Percentiles rank a stretch among this genome's conserved stretches.
phyloP scores from a whole-genome alignment of 2,888 invertebrate genomes.

The Pseudoips prasinana region DNA sequence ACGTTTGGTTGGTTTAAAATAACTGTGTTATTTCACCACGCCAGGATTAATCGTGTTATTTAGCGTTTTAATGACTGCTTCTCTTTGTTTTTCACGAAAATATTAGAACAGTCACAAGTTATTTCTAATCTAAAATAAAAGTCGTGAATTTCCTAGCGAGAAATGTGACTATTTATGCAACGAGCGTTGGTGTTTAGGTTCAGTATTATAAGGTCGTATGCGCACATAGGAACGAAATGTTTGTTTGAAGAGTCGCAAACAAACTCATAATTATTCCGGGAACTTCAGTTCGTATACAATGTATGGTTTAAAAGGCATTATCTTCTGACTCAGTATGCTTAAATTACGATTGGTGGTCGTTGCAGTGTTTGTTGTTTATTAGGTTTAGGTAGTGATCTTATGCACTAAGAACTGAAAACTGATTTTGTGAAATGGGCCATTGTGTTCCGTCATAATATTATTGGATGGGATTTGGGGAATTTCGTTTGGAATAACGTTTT shows the following conservation, averaged over 20 bases:
- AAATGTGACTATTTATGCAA: slow-evolving; percentile 72
- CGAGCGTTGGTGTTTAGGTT: slow-evolving; percentile 62
- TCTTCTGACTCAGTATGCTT: slow-evolving; percentile 48
- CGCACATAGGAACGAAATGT: slow-evolving; percentile 67
- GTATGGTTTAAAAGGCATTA: slow-evolving; percentile 49
- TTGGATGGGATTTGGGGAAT: no score
- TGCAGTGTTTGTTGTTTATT: slow-evolving; percentile 2
- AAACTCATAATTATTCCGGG: slow-evolving; percentile 66
- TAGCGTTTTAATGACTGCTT: slow-evolving; percentile 35
- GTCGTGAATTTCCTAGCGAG: slow-evolving; percentile 67
- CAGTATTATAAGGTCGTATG: slow-evolving; percentile 57
- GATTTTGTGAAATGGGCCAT: no score
- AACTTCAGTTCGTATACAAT: slow-evolving; percentile 55
- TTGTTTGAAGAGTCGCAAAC: slow-evolving; percentile 75
- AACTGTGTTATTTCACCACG: slow-evolving; percentile 29
- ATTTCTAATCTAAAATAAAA: slow-evolving; percentile 56
- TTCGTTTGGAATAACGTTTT: no score
- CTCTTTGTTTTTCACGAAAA: slow-evolving; percentile 49
- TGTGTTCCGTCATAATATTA: no score
- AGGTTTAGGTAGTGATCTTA: no score
- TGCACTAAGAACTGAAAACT: no score
- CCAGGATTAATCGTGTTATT: slow-evolving; percentile 28
- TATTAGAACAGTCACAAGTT: slow-evolving; percentile 31
- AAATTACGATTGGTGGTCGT: slow-evolving; percentile 30
- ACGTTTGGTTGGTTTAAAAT: slow-evolving; percentile 27